Evolutionary conservation across 2,797 vertebrate species (phyloP).

Genomic region (Graptemys geographica): DNA sequence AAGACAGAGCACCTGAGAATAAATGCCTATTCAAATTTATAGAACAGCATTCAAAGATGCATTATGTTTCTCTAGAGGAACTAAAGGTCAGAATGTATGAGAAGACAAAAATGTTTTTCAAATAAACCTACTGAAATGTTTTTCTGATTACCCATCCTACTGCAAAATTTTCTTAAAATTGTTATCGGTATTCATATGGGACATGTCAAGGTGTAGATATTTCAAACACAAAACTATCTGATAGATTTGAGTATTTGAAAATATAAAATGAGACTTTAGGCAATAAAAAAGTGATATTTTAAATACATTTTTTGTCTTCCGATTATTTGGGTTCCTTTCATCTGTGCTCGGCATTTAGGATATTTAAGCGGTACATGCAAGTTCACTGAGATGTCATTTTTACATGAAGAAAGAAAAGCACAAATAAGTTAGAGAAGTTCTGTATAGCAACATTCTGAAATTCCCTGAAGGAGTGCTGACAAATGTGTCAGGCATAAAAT

Average conservation of each 20-base stretch:
- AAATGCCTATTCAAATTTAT: constrained; percentile 56
- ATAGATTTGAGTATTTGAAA: constrained; percentile 38
- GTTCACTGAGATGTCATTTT: constrained; percentile 23
- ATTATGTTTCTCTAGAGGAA: constrained; percentile 49
- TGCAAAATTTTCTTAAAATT: constrained; percentile 19
- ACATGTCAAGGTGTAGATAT: constrained; percentile 20
- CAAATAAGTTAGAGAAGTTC: neutral
- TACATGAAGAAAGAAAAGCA: constrained; percentile 24
- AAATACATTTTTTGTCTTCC: constrained; percentile 35
- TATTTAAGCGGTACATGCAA: neutral
- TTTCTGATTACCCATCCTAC: constrained; percentile 31
- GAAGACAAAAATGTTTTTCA: constrained; percentile 41
- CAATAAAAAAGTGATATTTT: constrained; percentile 39
- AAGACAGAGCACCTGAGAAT: constrained; percentile 73
- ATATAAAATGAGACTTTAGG: neutral
- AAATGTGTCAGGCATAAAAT: neutral
- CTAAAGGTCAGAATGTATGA: constrained; percentile 40
- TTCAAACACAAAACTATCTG: neutral
- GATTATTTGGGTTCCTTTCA: constrained; percentile 39
- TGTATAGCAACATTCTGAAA: constrained; percentile 8
- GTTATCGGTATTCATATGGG: neutral
- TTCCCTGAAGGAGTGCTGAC: constrained; percentile 7
- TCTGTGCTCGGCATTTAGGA: constrained; percentile 20
- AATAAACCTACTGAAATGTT: constrained; percentile 36
- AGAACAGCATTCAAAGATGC: constrained; percentile 44